Percentiles rank a stretch among this genome's conserved stretches.
Conservation (phyloP, 2,888 invertebrate species). For the Copidosoma aretas region DNA sequence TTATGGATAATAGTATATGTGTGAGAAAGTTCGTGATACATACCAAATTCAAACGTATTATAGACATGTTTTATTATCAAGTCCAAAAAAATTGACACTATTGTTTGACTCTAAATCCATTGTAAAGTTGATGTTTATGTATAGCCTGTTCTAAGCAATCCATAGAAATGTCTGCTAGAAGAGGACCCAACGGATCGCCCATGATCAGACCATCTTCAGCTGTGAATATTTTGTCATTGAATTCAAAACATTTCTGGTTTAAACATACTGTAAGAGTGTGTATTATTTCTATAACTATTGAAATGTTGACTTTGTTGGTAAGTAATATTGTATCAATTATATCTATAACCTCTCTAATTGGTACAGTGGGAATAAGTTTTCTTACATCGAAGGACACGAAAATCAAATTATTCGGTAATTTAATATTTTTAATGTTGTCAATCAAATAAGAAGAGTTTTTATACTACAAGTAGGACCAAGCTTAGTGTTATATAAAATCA, state of each 20-base stretch:
- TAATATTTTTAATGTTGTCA: not conserved
- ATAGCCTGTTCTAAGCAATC: too few species aligned
- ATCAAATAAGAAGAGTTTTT: not conserved
- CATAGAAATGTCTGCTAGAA: not conserved
- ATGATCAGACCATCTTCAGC: not conserved
- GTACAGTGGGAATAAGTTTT: not conserved
- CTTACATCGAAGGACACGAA: not conserved
- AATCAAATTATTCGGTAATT: not conserved
- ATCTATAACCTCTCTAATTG: not conserved
- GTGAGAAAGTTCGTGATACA: too few species aligned
- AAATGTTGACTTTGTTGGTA: not conserved
- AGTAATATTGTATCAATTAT: not conserved
- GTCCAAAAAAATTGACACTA: too few species aligned
- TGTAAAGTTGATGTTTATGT: too few species aligned
- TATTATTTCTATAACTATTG: not conserved
- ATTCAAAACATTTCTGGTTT: conserved; percentile 1
- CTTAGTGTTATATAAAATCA: not conserved
- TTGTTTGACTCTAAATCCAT: too few species aligned
- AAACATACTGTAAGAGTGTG: not conserved
- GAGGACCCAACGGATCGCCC: not conserved
- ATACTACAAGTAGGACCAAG: not conserved
- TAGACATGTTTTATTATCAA: too few species aligned
- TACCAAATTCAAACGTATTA: too few species aligned
- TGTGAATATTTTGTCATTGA: not conserved
- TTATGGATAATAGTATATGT: too few species aligned